Evolutionary conservation across 2,797 vertebrate species (phyloP).

Genomic region (Pachyuromys duprasi): DNA sequence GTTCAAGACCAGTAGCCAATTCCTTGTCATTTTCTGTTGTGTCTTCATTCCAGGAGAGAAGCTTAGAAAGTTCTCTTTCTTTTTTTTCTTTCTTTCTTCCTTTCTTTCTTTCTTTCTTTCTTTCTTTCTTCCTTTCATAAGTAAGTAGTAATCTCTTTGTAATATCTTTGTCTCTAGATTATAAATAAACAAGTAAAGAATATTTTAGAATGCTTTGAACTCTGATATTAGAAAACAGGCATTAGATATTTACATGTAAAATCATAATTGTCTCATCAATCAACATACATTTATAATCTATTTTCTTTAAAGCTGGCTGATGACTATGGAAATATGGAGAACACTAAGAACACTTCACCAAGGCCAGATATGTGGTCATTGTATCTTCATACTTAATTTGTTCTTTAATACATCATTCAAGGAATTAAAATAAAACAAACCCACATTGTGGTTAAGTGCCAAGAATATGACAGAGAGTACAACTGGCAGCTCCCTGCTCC

Average conservation of each 20-base stretch:
- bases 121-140: background rate
- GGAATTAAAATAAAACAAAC: background rate
- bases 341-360: background rate
- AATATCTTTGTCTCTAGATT: background rate
- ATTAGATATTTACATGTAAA: background rate
- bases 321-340: background rate
- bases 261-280: background rate
- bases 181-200: background rate
- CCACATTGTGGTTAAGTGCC: slow-evolving; percentile 46
- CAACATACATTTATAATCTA: background rate
- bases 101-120: background rate
- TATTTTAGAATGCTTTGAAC: background rate
- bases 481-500: background rate
- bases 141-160: background rate
- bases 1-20: background rate
- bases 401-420: slow-evolving; percentile 31
- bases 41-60: background rate
- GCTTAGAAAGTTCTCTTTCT: background rate
- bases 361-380: background rate
- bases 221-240: background rate
- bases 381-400: slow-evolving; percentile 22
- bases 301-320: background rate
- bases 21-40: background rate
- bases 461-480: slow-evolving; percentile 16
- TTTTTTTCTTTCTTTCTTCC: background rate